Evolutionary conservation across 2,113 vertebrate species (phyloP).

Genomic region (Macaca fascicularis): DNA sequence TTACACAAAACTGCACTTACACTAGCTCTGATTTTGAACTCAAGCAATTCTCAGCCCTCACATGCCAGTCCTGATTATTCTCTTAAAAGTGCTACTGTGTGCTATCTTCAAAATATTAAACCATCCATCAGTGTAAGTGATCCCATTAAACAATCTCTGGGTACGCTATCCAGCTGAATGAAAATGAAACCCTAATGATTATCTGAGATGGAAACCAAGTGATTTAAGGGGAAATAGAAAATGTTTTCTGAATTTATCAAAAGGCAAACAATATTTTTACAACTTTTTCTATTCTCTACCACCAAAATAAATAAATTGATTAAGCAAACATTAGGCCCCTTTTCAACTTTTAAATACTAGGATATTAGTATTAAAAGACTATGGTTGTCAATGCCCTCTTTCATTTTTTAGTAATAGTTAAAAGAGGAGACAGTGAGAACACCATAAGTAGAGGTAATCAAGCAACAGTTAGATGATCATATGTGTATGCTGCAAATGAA

Average conservation of each 20-base stretch:
- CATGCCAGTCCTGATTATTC: slow-evolving; percentile 30
- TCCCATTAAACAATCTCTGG: slow-evolving; percentile 55
- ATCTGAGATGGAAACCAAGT: slow-evolving; percentile 53
- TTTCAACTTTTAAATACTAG: neutral
- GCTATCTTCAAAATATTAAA: slow-evolving; percentile 64
- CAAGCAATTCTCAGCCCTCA: neutral
- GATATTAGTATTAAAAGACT: neutral
- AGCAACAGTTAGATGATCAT: neutral
- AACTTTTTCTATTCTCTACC: neutral
- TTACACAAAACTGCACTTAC: slow-evolving; percentile 12
- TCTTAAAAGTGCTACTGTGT: slow-evolving; percentile 30
- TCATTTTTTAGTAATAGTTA: neutral
- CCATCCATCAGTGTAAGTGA: slow-evolving; percentile 55
- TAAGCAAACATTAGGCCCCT: neutral
- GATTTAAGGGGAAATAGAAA: slow-evolving; percentile 23
- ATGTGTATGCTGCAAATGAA: neutral
- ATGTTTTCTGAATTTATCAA: slow-evolving; percentile 40
- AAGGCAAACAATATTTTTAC: slow-evolving; percentile 41
- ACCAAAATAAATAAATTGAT: slow-evolving; percentile 45
- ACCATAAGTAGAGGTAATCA: neutral
- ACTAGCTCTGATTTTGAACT: neutral
- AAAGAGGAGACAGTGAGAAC: neutral
- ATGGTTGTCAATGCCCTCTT: neutral
- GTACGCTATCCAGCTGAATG: slow-evolving; percentile 5
- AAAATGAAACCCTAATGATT: slow-evolving; percentile 57